Base-by-base conservation (phyloP, 2,797 vertebrate species). In the Spinibarbus caldwelli region DNA sequence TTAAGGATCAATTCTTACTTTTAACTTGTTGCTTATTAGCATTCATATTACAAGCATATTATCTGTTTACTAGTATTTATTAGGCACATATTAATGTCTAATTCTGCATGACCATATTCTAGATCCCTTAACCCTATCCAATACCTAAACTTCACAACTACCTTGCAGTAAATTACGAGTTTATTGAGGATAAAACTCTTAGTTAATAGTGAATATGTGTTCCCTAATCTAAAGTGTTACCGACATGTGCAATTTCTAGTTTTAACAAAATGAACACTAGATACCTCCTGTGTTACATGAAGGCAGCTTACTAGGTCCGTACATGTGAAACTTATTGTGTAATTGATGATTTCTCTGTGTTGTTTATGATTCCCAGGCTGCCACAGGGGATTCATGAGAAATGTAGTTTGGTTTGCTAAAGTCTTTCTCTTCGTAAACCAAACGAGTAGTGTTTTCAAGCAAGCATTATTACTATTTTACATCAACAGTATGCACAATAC, bases 301-400 rank as follows among this genome's bases (percentile, higher is more conserved):
- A 72, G 8, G 26, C 21, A 36, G 21, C 6, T 76, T 12, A 57
- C 23, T 72, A 45, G 62, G 52, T 68, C 29, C 47, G 15, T 52
- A 73, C 36, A 70, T 62, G 47, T 62, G 57, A 67, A 73, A 47
- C 29, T 15, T 34, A 29, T 47, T 64, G 43, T 85, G 83, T 75
- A 82, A 82, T 73, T 68, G 36, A 54, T 85, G 26, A 71, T 73
- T 73, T 73, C 2, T 31, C 0, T 45, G n/a, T 43, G n/a, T 45
- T 45, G 14, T 23, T 77, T 57, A 17, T 81, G 14, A 78, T 71
- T 80, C 80, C 62, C 57, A 68, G 59, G 38, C 17, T 21, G 66
- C 76, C 62, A 87, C 31, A 80, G 26, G 6, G 29, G 10, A 52
- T 34, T 34, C 36, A 52, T 34, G 29, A 43, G 0, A 19, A 47